A percentile compares a stretch with the other conserved stretches of the same genome.
Evolutionary conservation across 2,888 invertebrate genomes (phyloP).

Genomic region (Rotaria macrura): DNA sequence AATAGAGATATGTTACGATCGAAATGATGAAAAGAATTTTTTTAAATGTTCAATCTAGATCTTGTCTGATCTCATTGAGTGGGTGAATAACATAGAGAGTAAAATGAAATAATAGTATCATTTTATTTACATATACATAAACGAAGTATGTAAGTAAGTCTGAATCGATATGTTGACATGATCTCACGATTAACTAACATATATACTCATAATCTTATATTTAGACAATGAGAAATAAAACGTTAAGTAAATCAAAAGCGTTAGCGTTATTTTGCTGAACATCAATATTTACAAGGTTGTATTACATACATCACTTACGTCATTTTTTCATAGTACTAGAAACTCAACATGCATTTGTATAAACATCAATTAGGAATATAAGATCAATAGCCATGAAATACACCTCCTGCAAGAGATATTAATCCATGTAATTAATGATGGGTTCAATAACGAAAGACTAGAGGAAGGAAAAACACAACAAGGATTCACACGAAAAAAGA

Average conservation of each 20-base stretch:
- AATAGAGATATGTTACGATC: neutral
- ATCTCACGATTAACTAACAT: neutral
- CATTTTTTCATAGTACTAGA: neutral
- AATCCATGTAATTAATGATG: neutral
- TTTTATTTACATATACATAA: neutral
- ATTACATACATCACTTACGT: neutral
- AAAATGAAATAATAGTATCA: neutral
- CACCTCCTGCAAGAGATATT: neutral
- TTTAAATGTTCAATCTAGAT: neutral
- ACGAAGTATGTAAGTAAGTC: neutral
- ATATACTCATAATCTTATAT: neutral
- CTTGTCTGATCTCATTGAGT: neutral
- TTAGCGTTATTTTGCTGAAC: neutral
- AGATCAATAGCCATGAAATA: neutral
- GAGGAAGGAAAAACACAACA: neutral
- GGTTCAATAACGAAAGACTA: neutral
- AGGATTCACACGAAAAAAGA: neutral
- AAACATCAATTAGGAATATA: neutral
- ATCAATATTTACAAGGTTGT: neutral
- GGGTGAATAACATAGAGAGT: neutral
- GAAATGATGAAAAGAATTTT: neutral
- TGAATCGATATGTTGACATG: neutral
- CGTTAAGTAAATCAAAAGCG: neutral
- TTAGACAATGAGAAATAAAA: neutral
- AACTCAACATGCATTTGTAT: neutral